Conservation (phyloP, 2,888 invertebrate species). For the Bhutanitis thaidina region DNA sequence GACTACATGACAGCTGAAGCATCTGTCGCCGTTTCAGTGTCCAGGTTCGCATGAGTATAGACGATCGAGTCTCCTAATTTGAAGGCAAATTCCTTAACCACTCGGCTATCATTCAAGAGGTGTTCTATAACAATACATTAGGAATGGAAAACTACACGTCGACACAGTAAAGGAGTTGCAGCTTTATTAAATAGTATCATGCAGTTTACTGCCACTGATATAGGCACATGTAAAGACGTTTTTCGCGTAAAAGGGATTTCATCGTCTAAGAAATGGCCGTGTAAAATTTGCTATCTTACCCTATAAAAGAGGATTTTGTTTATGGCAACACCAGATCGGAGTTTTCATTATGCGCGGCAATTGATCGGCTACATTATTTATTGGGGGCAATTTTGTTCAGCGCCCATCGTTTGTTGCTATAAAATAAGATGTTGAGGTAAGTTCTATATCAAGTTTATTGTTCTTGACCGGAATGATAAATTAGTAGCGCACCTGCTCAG, state of each 20-base stretch:
- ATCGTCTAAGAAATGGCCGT: constrained; percentile 39
- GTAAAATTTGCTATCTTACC: constrained; percentile 63
- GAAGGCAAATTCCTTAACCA: too few relatives aligned
- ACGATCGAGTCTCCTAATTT: too few relatives aligned
- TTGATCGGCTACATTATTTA: constrained; percentile 67
- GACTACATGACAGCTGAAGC: too few relatives aligned
- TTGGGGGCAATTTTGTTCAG: constrained; percentile 56
- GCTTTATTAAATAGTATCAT: constrained; percentile 30
- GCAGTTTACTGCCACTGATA: constrained; percentile 25
- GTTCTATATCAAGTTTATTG: constrained; percentile 9
- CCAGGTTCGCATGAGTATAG: too few relatives aligned
- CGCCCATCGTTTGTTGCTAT: constrained; percentile 12
- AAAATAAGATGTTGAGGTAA: constrained; percentile 14
- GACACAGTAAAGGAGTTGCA: background rate
- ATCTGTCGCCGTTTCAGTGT: too few relatives aligned
- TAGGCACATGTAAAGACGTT: constrained; percentile 40
- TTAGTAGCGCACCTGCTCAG: background rate
- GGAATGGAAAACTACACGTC: too few relatives aligned
- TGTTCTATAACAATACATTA: too few relatives aligned
- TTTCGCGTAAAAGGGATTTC: constrained; percentile 50
- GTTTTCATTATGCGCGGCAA: constrained; percentile 50
- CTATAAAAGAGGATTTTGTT: constrained; percentile 74
- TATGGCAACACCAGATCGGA: constrained; percentile 72
- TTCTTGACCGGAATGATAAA: constrained; percentile 4
- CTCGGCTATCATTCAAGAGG: too few relatives aligned